Percentiles rank a stretch among this genome's conserved stretches.
These are phyloP conservation scores for Apostichopus parvimensis DNA, from an alignment of 35 echinoderm and acorn worm species.

Conservation along the genomic window DNA sequence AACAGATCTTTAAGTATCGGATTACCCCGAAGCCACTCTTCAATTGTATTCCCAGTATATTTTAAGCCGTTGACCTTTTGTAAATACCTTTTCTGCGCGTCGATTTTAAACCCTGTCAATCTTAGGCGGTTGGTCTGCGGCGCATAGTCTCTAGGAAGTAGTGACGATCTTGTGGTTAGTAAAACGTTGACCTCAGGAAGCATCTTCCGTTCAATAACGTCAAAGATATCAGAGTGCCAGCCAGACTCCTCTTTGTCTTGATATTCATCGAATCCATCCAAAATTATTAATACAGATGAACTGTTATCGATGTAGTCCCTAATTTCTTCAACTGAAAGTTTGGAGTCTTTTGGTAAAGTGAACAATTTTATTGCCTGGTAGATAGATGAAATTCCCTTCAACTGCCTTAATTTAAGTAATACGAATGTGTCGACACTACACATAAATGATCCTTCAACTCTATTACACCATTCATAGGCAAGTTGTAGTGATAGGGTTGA, in stretches of 20 bases:
- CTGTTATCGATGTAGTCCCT: too few species aligned
- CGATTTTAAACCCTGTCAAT: background rate
- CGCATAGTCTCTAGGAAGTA: background rate
- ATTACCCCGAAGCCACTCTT: background rate
- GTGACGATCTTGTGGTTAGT: constrained; percentile 6
- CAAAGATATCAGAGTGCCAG: background rate
- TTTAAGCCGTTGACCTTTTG: background rate
- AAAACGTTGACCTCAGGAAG: background rate
- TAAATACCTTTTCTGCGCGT: background rate
- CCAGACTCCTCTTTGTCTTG: background rate
- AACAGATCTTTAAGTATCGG: background rate
- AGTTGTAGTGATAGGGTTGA: constrained; percentile 21
- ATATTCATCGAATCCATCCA: background rate
- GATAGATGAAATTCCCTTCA: background rate
- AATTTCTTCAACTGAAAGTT: too few species aligned
- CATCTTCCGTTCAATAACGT: background rate
- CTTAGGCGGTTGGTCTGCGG: background rate
- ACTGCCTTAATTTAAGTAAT: background rate
- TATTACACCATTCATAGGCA: constrained; percentile 12
- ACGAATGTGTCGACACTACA: background rate
- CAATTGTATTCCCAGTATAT: background rate
- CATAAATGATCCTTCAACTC: background rate
- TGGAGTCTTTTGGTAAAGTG: too few species aligned
- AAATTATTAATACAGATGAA: too few species aligned
- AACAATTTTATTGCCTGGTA: background rate